Evolutionary conservation across 2,797 vertebrate species (phyloP), one percentile per base, ranked within the genome.

Genomic region (Pipistrellus pipistrellus): DNA sequence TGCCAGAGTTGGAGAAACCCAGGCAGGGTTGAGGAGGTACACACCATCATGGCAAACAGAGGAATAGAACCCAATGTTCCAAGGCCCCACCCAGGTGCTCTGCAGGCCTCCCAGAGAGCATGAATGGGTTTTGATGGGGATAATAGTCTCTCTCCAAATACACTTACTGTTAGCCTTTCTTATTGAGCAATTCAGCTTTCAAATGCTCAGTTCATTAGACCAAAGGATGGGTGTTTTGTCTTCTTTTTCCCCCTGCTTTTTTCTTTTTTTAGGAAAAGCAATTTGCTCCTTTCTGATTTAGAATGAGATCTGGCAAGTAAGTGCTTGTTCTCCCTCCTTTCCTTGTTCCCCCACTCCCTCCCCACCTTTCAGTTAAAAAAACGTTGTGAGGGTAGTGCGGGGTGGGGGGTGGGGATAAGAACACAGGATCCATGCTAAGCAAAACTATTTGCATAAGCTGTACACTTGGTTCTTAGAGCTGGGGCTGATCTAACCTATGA

Each of bases 401-500:
- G 92, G 94, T 44, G 46, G 25, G 59, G 27, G 7, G 51, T 20
- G 21, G 87, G 68, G 20, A 72, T 97, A 97, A 96, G 96, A 98
- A 98, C 98, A 98, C 97, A 98, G 97, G 96, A 97, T 97, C 97
- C 97, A 98, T 98, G 97, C 97, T 98, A 97, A 97, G 98, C 96
- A 94, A 97, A 98, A 97, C 97, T 93, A 98, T 98, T 98, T 98
- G 98, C 98, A 98, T 98, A 98, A 98, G 97, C 98, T 96, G 97
- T 96, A 98, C 97, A 98, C 98, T 98, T 97, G 95, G 96, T 98
- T 98, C 97, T 98, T 98, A 98, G 98, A 99, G 98, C 98, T 98
- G 97, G 98, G 98, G 98, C 98, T 98, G 98, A 98, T 99, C 98
- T 98, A 98, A 98, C 98, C 98, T 98, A 99, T 98, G 98, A 98